Base-by-base conservation (phyloP, 1,140 invertebrate species). In the Caenorhabditis elegans region DNA sequence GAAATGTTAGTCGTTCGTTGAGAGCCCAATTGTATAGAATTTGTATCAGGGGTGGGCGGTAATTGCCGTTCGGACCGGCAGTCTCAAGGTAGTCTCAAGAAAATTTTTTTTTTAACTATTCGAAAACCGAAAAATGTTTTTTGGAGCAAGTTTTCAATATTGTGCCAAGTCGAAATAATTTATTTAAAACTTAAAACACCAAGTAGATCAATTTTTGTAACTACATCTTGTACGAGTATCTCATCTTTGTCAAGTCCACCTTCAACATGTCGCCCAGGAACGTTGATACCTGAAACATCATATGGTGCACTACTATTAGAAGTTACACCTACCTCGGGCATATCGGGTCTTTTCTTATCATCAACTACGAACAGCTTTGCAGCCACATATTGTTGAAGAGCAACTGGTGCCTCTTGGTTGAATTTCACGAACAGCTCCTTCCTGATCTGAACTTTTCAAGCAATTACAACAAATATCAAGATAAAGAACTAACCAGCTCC, bases 391-490 rank as follows among this genome's bases (percentile, higher is more conserved):
- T 70, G 60, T 24, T 70, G 60, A 36, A 70, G 60, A 39, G 60
- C 60, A n/a, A 22, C 3, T 24, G 60, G 60, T 10, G 60, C 22
- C 39, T 70, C 60, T 10, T 15, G 17, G 34, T 70, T 70, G 34
- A 70, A 70, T 70, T 13, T n/a, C n/a, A 70, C 60, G 34, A 39
- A 70, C 22, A 70, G 34, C 34, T 70, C 60, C 22, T 70, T 70
- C 22, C 39, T 70, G 34, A 70, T 70, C 60, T 70, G 19, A 70
- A 15, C 39, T n/a, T n/a, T n/a, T n/a, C 11, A 31, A 31, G 10
- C 1, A 39, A 39, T 10, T 22, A 11, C 17, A 22, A 22, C 5
- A 70, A 39, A 22, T 17, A 22, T 43, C 39, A 39, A n/a, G 3
- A 19, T 11, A 39, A 1, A 3, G 19, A 28, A 22, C 10, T 0